A percentile compares a stretch with the other conserved stretches of the same genome.
Evolutionary conservation across 2,888 invertebrate genomes (phyloP).

Genomic region (Lochmaea crataegi): DNA sequence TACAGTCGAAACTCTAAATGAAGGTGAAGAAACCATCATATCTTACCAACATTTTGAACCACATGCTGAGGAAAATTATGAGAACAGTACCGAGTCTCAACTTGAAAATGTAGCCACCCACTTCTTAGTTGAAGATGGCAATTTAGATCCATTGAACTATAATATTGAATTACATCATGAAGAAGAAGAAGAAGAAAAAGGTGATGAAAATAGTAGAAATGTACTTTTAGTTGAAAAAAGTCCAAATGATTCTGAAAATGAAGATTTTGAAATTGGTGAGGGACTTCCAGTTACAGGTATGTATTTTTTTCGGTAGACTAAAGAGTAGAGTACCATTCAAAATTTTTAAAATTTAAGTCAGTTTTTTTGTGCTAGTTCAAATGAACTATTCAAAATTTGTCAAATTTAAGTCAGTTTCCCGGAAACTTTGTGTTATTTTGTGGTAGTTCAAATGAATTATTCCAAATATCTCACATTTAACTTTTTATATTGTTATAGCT

Average conservation of each 20-base stretch:
- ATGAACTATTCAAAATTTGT: too few species aligned
- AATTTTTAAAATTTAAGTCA: too few species aligned
- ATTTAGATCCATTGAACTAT: conserved; percentile 21
- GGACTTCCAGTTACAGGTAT: conserved; percentile 57
- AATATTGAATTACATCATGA: conserved; percentile 37
- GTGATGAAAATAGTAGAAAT: conserved; percentile 21
- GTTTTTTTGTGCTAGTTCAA: not conserved
- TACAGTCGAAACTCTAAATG: conserved; percentile 21
- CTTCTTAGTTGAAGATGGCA: conserved; percentile 37
- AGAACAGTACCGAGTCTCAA: conserved; percentile 20
- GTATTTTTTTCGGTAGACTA: not conserved
- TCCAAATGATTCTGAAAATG: conserved; percentile 50
- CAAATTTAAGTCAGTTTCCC: too few species aligned
- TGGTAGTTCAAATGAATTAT: too few species aligned
- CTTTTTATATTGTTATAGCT: conserved; percentile 27
- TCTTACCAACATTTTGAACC: conserved; percentile 37
- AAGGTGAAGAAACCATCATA: conserved; percentile 34
- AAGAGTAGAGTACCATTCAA: too few species aligned
- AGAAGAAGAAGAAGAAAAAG: conserved; percentile 24
- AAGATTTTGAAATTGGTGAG: conserved; percentile 57
- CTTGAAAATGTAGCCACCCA: conserved; percentile 14
- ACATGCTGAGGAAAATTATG: conserved; percentile 32
- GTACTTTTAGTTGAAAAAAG: conserved; percentile 22
- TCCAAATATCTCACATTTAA: not conserved
- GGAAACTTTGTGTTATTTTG: too few species aligned